Percentiles rank a stretch among this genome's conserved stretches.
Conservation (phyloP, 1,140 invertebrate genomes). For the Neotoxoptera formosana region DNA sequence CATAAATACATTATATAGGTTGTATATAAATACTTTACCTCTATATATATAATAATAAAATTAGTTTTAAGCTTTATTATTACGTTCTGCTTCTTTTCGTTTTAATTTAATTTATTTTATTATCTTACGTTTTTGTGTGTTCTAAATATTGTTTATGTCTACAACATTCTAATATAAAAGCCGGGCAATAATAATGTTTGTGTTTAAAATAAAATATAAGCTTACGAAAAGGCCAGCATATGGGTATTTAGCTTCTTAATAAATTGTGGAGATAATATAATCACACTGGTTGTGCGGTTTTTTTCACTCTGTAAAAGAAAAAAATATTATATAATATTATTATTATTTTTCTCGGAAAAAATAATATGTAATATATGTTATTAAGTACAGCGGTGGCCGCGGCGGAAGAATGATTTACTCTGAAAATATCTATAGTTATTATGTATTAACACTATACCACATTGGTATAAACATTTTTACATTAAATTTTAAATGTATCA, state of each 20-base stretch:
- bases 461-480: neutral
- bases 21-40: neutral
- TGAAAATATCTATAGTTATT: neutral
- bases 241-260: neutral
- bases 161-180: neutral
- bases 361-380: neutral
- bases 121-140: neutral
- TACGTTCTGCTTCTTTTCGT: neutral
- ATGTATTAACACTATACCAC: too few relatives aligned
- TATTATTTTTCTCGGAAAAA: neutral
- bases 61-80: neutral
- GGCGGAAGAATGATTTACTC: neutral
- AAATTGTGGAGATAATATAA: neutral
- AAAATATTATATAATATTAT: neutral
- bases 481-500: neutral
- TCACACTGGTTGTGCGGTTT: neutral
- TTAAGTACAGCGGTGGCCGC: neutral
- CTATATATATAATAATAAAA: neutral
- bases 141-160: neutral
- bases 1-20: neutral
- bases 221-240: neutral
- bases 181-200: neutral
- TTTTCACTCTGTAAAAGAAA: neutral
- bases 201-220: neutral
- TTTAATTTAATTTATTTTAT: constrained; percentile 8